A percentile compares a stretch with the other conserved stretches of the same genome.
Conservation (phyloP, 2,888 invertebrate genomes). For the Drosophila borealis region DNA sequence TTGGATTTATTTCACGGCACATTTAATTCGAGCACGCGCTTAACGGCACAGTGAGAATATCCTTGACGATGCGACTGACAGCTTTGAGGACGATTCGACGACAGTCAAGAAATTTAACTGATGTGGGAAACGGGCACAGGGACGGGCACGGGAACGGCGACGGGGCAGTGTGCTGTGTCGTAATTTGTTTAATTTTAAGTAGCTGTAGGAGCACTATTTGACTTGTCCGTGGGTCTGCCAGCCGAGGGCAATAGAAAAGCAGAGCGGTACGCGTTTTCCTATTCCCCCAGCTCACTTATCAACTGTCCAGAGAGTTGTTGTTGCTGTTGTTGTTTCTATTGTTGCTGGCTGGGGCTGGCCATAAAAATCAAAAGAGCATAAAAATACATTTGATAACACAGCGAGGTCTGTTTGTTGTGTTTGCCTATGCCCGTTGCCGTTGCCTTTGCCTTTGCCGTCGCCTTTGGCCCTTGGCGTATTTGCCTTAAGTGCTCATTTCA, state of each 20-base stretch:
- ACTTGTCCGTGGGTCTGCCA: conserved; percentile 32
- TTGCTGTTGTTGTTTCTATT: conserved; percentile 26
- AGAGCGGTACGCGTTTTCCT: conserved; percentile 14
- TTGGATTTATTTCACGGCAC: conserved; percentile 79
- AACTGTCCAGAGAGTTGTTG: conserved; percentile 64
- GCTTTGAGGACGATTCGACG: conserved; percentile 68
- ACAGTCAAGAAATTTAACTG: conserved; percentile 35
- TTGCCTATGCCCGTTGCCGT: conserved; percentile 45
- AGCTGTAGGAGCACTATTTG: conserved; percentile 64
- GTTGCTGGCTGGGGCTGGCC: conserved; percentile 63
- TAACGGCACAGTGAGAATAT: conserved; percentile 37
- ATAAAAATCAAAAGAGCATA: conserved; percentile 80
- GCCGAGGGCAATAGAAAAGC: conserved; percentile 22
- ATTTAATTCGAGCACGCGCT: conserved; percentile 76
- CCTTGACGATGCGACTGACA: conserved; percentile 48
- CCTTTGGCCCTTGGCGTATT: conserved; percentile 67
- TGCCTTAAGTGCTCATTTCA: conserved; percentile 79
- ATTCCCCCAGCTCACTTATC: conserved; percentile 67
- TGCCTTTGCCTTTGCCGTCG: conserved; percentile 39
- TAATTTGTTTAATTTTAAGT: conserved; percentile 80
- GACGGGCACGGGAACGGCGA: background rate
- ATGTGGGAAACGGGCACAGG: background rate
- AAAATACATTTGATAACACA: conserved; percentile 79
- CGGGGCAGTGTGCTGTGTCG: conserved; percentile 22
- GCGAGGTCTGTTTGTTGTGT: conserved; percentile 62